These are phyloP conservation scores for Augochlorella aurata DNA, from an alignment of 2,888 invertebrate species.

Conservation along the genomic window DNA sequence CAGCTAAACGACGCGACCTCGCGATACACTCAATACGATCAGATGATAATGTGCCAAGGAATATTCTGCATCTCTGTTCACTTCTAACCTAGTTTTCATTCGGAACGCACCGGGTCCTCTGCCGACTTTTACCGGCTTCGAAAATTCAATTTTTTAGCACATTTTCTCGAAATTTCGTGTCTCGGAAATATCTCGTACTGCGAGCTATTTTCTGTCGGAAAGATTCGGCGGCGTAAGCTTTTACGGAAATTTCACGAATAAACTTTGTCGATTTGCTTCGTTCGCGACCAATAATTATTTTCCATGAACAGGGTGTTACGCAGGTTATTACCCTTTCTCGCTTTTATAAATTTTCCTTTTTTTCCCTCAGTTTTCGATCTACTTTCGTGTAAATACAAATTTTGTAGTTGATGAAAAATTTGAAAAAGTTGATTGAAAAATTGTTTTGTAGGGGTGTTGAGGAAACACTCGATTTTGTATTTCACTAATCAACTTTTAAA, in stretches of 20 bases:
- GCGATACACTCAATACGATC: not conserved
- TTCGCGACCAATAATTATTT: no score
- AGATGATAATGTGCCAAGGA: not conserved
- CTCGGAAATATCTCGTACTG: not conserved
- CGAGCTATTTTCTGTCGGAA: not conserved
- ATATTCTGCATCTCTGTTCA: not conserved
- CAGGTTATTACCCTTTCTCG: no score
- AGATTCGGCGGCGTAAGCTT: not conserved
- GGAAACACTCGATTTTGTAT: no score
- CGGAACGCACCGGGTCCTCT: not conserved
- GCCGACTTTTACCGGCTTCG: not conserved
- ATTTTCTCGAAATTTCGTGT: not conserved
- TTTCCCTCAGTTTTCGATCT: no score
- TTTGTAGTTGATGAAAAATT: no score
- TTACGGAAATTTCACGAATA: not conserved
- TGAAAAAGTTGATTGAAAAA: no score
- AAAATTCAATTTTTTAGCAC: not conserved
- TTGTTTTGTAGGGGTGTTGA: no score
- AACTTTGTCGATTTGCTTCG: no score
- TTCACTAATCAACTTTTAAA: no score
- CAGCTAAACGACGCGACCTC: not conserved
- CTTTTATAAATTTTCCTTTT: no score
- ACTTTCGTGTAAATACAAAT: no score
- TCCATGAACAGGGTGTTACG: no score
- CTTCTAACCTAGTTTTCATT: conserved; percentile 2